Evolutionary conservation across 2,888 invertebrate species (phyloP).

Genomic region (Melanostoma mellinum): DNA sequence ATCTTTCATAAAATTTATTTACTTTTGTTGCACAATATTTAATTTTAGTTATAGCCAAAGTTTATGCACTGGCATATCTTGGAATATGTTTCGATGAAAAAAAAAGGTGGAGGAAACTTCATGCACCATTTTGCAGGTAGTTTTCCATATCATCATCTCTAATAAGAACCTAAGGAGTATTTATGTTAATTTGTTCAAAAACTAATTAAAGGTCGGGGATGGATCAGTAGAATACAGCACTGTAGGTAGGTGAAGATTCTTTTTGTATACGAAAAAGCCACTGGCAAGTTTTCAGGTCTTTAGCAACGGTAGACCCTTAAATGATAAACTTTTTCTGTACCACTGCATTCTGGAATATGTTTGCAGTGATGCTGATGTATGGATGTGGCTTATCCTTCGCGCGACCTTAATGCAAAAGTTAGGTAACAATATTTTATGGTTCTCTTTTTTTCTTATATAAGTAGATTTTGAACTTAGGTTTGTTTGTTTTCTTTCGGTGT

Average conservation of each 20-base stretch:
- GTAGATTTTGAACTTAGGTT: constrained; percentile 59
- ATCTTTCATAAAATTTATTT: too few relatives aligned
- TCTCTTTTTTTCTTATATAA: constrained; percentile 16
- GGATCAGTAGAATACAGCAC: constrained; percentile 30
- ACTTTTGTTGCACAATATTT: too few relatives aligned
- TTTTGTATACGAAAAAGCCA: constrained; percentile 8
- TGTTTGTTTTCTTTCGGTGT: background rate
- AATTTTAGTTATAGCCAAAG: too few relatives aligned
- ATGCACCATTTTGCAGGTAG: background rate
- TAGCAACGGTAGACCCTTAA: constrained; percentile 11
- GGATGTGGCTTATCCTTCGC: constrained; percentile 51
- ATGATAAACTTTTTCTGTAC: constrained; percentile 24
- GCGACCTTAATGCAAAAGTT: constrained; percentile 67
- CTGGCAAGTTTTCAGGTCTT: constrained; percentile 19
- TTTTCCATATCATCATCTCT: background rate
- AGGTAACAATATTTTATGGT: constrained; percentile 39
- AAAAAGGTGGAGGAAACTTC: background rate
- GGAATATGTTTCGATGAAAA: background rate
- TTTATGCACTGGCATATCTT: too few relatives aligned
- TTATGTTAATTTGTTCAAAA: constrained; percentile 80
- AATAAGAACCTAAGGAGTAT: constrained; percentile 46
- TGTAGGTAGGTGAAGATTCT: background rate
- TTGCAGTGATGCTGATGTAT: constrained; percentile 49
- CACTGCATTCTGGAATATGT: constrained; percentile 30
- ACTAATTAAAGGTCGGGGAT: constrained; percentile 78